Evolutionary conservation across 2,797 vertebrate genomes (phyloP), one percentile per base, ranked within the genome.

Genomic region (Scarus forsteni): DNA sequence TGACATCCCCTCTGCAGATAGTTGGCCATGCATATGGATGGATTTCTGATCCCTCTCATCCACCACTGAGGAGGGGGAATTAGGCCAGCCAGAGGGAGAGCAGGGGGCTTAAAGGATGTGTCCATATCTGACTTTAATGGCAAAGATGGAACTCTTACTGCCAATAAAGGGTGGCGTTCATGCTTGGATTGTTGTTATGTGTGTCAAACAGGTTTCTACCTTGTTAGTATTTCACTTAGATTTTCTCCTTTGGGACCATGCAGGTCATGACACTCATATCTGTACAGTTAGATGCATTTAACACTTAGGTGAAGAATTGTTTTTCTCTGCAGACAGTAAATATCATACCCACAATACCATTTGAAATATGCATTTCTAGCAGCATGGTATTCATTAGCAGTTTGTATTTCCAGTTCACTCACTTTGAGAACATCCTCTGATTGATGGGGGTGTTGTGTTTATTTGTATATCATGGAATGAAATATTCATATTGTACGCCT

Each of bases 401-500:
- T 93, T 89, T 91, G 70, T 64, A 79, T 86, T 93, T 93, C 89
- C 89, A 82, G 76, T 89, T 93, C 84, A 86, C 87, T 88, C 77
- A 85, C 83, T 80, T 65, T 86, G 65, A 75, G 80, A 83, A 72
- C 49, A 75, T 88, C 85, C 84, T 70, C 84, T 85, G 91, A 92
- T 92, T 90, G 94, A 92, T 85, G 79, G 85, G 76, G 78, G 77
- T 81, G 90, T 82, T 90, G 72, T 93, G 87, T 93, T 94, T 95
- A 94, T 94, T 95, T 95, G 92, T 93, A 92, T 92, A 93, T 92
- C 83, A 54, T 73, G 60, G 85, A 92, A 94, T 94, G 89, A 94
- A 95, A 95, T 93, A 95, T 95, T 94, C 88, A 94, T 95, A 93
- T 92, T 90, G 85, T 87, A 88, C 56, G 90, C 92, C 91, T 94